Evolutionary conservation across 2,888 invertebrate species (phyloP).

Genomic region (Cephonodes hylas): DNA sequence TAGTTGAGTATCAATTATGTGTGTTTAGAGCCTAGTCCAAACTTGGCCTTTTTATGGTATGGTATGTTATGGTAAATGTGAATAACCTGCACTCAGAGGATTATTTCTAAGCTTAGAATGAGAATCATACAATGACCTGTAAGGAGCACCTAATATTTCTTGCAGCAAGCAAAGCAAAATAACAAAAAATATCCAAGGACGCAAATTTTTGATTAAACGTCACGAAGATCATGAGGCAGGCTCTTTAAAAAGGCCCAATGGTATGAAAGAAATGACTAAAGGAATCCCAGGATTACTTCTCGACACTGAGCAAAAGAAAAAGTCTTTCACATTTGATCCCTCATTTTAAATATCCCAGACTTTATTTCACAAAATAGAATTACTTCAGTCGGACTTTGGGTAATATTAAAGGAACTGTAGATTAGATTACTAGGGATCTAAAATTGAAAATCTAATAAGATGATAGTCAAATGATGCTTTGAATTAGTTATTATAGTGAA

Average conservation of each 20-base stretch:
- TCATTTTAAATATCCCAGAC: constrained; percentile 15
- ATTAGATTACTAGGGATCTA: not conserved
- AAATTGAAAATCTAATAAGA: too few relatives aligned
- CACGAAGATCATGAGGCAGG: not conserved
- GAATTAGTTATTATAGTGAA: too few relatives aligned
- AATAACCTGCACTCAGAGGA: too few relatives aligned
- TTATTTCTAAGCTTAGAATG: too few relatives aligned
- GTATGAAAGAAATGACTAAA: not conserved
- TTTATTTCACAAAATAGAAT: constrained; percentile 9
- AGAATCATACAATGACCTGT: too few relatives aligned
- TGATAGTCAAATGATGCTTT: too few relatives aligned
- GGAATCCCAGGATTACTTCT: constrained; percentile 5
- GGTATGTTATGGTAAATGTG: too few relatives aligned
- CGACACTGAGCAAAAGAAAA: not conserved
- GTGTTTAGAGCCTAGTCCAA: too few relatives aligned
- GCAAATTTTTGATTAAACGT: constrained; percentile 5
- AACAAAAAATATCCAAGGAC: not conserved
- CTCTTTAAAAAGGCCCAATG: not conserved
- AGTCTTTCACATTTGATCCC: constrained; percentile 2
- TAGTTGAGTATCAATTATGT: too few relatives aligned
- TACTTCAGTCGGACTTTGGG: not conserved
- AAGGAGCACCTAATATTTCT: too few relatives aligned
- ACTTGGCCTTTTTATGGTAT: too few relatives aligned
- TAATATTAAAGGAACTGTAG: not conserved
- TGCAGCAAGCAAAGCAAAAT: not conserved